phyloP scores from a whole-genome alignment of 2,888 invertebrate species.

The Cataglyphis altisquamis region DNA sequence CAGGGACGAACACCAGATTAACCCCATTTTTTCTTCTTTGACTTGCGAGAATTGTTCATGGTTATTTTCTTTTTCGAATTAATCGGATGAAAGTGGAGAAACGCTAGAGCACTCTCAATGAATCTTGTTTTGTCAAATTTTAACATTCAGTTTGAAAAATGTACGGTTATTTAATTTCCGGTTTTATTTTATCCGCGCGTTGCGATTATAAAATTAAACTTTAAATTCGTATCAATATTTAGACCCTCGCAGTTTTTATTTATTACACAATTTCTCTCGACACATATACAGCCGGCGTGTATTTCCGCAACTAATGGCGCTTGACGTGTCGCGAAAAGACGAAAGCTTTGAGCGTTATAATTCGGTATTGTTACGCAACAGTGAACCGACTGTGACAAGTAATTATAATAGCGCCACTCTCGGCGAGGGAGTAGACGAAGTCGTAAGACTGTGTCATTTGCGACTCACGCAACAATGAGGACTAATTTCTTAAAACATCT shows the following conservation, averaged over 20 bases:
- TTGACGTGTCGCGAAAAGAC: slow-evolving; percentile 11
- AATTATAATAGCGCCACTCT: slow-evolving; percentile 55
- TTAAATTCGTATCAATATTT: slow-evolving; percentile 6
- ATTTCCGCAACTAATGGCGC: slow-evolving; percentile 9
- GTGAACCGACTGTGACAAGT: slow-evolving; percentile 31
- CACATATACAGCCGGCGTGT: not conserved
- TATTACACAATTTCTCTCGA: slow-evolving; percentile 6
- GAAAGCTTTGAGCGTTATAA: slow-evolving; percentile 19
- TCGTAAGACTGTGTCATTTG: slow-evolving; percentile 41
- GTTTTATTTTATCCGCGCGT: not conserved
- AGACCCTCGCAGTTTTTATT: not conserved
- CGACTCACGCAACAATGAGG: slow-evolving; percentile 68
- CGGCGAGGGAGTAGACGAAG: slow-evolving; percentile 15
- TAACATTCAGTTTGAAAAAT: not conserved
- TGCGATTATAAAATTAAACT: slow-evolving; percentile 15
- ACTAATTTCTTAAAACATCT: slow-evolving; percentile 82
- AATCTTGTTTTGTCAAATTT: not conserved
- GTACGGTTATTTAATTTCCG: not conserved
- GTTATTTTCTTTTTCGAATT: not conserved
- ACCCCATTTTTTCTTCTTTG: not conserved
- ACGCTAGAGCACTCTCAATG: not conserved
- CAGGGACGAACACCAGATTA: not conserved
- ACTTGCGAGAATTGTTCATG: not conserved
- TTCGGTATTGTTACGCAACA: not conserved
- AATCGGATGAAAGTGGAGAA: too few relatives aligned